Base-by-base conservation (phyloP, 2,113 vertebrate species). In the Lasiurus borealis region DNA sequence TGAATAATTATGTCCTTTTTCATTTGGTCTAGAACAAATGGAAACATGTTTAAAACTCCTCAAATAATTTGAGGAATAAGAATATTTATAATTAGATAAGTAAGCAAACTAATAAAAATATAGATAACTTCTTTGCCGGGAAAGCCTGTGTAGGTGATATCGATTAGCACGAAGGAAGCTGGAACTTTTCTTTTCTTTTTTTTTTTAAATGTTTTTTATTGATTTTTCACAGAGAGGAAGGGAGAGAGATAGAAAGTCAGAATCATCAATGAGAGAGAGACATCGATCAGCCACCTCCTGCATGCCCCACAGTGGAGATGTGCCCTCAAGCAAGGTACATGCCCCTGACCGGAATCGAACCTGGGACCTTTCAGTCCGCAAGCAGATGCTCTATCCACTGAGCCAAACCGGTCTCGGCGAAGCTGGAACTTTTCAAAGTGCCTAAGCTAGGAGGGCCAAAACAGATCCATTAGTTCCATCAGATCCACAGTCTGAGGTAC, bases 21-120 rank as follows among this genome's bases (percentile, higher is more conserved):
- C 62, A 57, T 57, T 57, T 57, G 15, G 44, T 91, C 19, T 93
- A 84, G 48, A 94, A 85, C 88, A 89, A 88, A 48, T 77, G 83
- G 25, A 88, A 36, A 76, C 62, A 89, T 90, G 21, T 90, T 83
- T 91, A 88, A 89, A 95, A 36, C 29, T 31, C 18, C 7, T 75
- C 64, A 73, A 86, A 59, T 40, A 16, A 46, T 90, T n/a, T 68
- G 64, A 90, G 40, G 29, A 84, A 50, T 16, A 59, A 2, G 18
- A 29, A 82, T 40, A 78, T 14, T 75, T 78, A 25, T 92, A 71
- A 62, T 77, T 71, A 46, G 36, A 52, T 34, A 73, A 18, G 25
- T 83, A 69, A 73, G 48, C 83, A 44, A 62, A 94, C 40, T 46
- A 25, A 44, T 34, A 69, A 77, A 93, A 34, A 69, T 40, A 50